A percentile compares a stretch with the other conserved stretches of the same genome.
Conservation (phyloP, 1,140 invertebrate genomes). For the Hylaeus volcanicus region DNA sequence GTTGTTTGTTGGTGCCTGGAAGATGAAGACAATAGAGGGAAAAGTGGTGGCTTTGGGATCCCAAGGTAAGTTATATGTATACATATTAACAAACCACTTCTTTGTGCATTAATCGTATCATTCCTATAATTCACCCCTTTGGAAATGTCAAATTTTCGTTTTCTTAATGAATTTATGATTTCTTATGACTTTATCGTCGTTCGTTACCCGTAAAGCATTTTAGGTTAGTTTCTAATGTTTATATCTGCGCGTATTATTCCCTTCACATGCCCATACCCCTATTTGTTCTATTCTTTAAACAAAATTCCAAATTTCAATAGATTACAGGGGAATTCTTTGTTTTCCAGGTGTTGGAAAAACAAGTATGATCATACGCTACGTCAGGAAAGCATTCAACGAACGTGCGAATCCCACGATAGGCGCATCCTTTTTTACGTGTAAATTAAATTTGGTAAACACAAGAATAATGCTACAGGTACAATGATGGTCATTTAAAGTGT, state of each 20-base stretch:
- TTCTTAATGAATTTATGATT: too few species aligned
- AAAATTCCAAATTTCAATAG: background rate
- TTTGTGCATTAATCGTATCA: background rate
- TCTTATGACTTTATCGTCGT: too few species aligned
- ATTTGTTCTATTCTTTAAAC: background rate
- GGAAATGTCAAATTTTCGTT: too few species aligned
- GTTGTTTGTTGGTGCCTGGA: background rate
- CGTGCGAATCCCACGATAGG: slow-evolving; percentile 91
- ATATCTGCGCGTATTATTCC: too few species aligned
- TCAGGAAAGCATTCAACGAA: slow-evolving; percentile 88
- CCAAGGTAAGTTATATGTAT: slow-evolving; percentile 84
- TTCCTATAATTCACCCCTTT: too few species aligned
- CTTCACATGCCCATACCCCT: too few species aligned
- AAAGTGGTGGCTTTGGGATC: slow-evolving; percentile 91
- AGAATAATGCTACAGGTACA: slow-evolving; percentile 88
- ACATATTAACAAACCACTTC: too few species aligned
- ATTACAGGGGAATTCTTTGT: background rate
- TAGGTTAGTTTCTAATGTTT: too few species aligned
- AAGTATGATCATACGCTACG: slow-evolving; percentile 89
- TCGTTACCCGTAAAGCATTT: too few species aligned
- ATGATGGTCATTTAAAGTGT: background rate
- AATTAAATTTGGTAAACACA: slow-evolving; percentile 85
- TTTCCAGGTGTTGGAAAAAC: slow-evolving; percentile 93
- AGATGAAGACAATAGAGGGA: slow-evolving; percentile 84
- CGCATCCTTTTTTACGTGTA: slow-evolving; percentile 93